phyloP scores from a whole-genome alignment of 2,797 vertebrate genomes.

The Mycteria americana region DNA sequence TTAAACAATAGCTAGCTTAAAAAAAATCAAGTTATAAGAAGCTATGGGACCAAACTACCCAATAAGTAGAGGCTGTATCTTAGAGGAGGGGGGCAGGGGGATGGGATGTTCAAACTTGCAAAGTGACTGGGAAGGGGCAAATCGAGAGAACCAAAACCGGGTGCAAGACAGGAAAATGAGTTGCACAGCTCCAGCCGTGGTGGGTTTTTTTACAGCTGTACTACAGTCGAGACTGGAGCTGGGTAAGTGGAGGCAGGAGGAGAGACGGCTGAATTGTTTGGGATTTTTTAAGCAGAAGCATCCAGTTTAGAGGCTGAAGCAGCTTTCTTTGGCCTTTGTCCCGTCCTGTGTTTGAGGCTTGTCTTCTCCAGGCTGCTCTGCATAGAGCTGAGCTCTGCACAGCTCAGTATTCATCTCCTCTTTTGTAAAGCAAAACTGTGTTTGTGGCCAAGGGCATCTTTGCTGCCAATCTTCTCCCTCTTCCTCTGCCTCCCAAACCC shows the following conservation, averaged over 20 bases:
- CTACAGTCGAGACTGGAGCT: background rate
- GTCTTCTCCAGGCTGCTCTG: background rate
- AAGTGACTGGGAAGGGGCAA: background rate
- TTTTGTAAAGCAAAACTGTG: background rate
- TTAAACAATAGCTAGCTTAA: slow-evolving; percentile 52
- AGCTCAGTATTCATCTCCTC: background rate
- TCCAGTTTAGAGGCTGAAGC: background rate
- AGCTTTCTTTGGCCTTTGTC: slow-evolving; percentile 36
- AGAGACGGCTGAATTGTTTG: background rate
- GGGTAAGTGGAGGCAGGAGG: background rate
- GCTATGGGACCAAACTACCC: background rate
- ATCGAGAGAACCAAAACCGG: background rate
- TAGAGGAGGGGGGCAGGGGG: background rate
- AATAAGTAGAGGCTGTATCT: background rate
- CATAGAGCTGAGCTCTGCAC: background rate
- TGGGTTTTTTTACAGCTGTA: background rate
- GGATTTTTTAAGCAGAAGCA: background rate
- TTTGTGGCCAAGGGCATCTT: background rate
- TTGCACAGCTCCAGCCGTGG: background rate
- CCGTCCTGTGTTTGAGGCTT: background rate
- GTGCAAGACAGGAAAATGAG: background rate
- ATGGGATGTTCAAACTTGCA: background rate
- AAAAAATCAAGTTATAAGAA: slow-evolving; percentile 12
- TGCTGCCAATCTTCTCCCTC: background rate
- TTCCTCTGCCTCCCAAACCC: background rate